These are phyloP conservation scores for Poeciliopsis gracilis DNA, from an alignment of 2,797 vertebrate species.

Conservation along the genomic window DNA sequence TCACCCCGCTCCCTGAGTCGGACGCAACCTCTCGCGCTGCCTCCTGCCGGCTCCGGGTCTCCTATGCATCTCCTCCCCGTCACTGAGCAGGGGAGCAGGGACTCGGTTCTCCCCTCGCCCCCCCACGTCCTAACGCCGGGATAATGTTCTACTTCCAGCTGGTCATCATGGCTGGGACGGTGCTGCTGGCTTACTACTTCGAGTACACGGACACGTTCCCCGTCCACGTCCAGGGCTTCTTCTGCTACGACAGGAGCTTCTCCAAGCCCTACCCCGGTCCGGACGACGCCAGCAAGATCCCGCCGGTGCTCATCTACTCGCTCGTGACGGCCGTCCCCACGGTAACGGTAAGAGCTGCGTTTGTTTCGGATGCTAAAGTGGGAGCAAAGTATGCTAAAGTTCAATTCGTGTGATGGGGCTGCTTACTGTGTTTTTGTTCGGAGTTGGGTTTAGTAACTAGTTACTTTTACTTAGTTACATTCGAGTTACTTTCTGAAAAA, in stretches of 20 bases:
- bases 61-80: conserved; percentile 61
- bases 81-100: conserved; percentile 58
- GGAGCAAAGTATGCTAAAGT: background rate
- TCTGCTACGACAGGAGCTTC: conserved; percentile 89
- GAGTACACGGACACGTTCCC: conserved; percentile 94
- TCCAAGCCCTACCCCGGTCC: conserved; percentile 90
- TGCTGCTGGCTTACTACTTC: conserved; percentile 91
- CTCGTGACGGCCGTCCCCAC: conserved; percentile 88
- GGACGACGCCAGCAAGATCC: conserved; percentile 86
- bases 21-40: conserved; percentile 39
- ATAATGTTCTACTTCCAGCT: conserved; percentile 85
- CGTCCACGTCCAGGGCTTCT: conserved; percentile 90
- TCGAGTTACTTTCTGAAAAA: too few species aligned
- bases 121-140: conserved; percentile 60
- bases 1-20: conserved; percentile 17
- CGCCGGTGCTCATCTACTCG: conserved; percentile 88
- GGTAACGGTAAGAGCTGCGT: conserved; percentile 81
- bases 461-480: too few species aligned
- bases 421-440: conserved; percentile 1
- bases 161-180: conserved; percentile 89
- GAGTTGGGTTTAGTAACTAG: too few species aligned
- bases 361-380: conserved; percentile 16
- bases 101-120: conserved; percentile 53
- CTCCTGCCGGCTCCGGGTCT: conserved; percentile 38
- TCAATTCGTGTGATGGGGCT: conserved; percentile 21